These are phyloP conservation scores for Sebastes itinus DNA, from an alignment of 2,797 vertebrate species.

Conservation along the genomic window DNA sequence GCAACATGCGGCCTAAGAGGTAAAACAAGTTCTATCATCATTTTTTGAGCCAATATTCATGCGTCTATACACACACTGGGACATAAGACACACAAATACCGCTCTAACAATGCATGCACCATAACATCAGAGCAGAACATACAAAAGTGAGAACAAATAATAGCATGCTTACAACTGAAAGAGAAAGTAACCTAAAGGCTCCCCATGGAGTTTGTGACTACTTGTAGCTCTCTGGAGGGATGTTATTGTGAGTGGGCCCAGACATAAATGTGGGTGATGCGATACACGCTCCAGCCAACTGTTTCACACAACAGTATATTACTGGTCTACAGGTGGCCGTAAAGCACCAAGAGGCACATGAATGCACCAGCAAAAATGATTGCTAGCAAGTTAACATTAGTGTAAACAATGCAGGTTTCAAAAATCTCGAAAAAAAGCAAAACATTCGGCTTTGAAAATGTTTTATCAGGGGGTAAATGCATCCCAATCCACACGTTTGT, in stretches of 20 bases:
- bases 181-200: background rate
- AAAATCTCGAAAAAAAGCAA: background rate
- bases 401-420: background rate
- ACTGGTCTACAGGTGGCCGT: background rate
- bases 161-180: background rate
- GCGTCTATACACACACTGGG: background rate
- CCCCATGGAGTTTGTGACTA: background rate
- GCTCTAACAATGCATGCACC: background rate
- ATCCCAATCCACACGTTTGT: no score
- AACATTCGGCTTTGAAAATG: background rate
- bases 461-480: background rate
- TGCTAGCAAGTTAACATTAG: background rate
- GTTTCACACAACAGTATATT: background rate
- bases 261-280: background rate
- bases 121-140: background rate
- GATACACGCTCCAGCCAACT: background rate
- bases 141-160: background rate
- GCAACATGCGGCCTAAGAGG: background rate
- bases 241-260: background rate
- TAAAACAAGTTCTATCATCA: background rate
- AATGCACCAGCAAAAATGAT: background rate
- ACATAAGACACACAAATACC: background rate
- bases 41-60: background rate
- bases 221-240: background rate
- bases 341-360: background rate